Evolutionary conservation across 2,888 invertebrate genomes (phyloP).

Genomic region (Hypercompe scribonia): DNA sequence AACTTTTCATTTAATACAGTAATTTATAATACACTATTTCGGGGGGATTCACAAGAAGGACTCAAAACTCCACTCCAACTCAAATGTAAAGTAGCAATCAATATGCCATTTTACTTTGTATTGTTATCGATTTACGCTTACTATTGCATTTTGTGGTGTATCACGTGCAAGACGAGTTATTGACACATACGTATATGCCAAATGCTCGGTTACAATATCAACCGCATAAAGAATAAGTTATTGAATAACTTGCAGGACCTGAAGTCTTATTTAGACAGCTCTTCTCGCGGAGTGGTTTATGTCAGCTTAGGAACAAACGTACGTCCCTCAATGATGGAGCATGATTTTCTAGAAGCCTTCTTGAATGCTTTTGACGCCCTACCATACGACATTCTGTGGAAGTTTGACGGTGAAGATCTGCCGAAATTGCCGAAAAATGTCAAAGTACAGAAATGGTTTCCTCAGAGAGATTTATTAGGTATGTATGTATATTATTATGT

Average conservation of each 20-base stretch:
- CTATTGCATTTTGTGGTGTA: too few relatives aligned
- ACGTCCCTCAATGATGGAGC: constrained; percentile 56
- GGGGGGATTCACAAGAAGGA: too few relatives aligned
- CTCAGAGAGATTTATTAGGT: constrained; percentile 66
- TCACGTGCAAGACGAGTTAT: too few relatives aligned
- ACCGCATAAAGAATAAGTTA: too few relatives aligned
- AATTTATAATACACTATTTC: too few relatives aligned
- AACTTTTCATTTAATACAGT: too few relatives aligned
- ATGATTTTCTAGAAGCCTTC: constrained; percentile 56
- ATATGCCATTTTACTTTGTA: too few relatives aligned
- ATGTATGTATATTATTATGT: constrained; percentile 33
- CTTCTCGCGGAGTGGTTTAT: constrained; percentile 68
- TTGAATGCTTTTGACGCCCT: constrained; percentile 65
- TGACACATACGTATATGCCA: too few relatives aligned
- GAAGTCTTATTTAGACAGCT: constrained; percentile 63
- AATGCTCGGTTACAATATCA: too few relatives aligned
- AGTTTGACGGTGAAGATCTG: constrained; percentile 66
- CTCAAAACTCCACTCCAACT: too few relatives aligned
- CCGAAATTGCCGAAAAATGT: constrained; percentile 61
- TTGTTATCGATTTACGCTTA: too few relatives aligned
- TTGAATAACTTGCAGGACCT: constrained; percentile 47
- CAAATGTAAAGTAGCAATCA: too few relatives aligned
- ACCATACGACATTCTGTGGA: constrained; percentile 74
- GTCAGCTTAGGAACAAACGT: constrained; percentile 72
- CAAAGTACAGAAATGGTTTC: constrained; percentile 67